These are phyloP conservation scores for Lepidostoma basale DNA, from an alignment of 1,140 invertebrate species.

Conservation along the genomic window DNA sequence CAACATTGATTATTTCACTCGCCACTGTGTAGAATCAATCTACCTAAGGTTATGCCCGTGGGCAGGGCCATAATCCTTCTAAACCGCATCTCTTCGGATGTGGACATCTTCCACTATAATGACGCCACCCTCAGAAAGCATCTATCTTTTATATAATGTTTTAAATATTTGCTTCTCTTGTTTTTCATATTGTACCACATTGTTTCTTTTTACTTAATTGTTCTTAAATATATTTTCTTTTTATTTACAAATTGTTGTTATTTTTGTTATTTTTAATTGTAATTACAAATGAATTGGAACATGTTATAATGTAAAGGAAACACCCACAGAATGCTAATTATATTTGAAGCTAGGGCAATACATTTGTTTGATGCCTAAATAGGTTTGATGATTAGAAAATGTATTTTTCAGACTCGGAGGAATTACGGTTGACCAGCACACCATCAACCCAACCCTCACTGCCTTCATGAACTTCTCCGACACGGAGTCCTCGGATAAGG, in stretches of 20 bases:
- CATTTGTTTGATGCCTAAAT: no score
- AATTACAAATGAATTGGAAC: background rate
- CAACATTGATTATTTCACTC: no score
- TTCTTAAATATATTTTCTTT: background rate
- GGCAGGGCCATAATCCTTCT: no score
- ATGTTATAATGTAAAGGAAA: background rate
- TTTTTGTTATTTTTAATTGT: background rate
- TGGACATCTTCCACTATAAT: no score
- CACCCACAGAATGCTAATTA: background rate
- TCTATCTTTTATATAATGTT: no score
- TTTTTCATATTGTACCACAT: no score
- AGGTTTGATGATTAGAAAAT: background rate
- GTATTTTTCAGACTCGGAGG: slow-evolving; percentile 28
- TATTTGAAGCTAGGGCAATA: background rate
- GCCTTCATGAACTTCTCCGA: slow-evolving; percentile 25
- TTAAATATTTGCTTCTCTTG: no score
- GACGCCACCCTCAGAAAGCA: no score
- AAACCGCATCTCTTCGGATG: no score
- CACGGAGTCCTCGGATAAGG: slow-evolving; percentile 31
- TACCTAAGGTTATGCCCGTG: no score
- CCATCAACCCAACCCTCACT: slow-evolving; percentile 19
- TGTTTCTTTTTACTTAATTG: no score
- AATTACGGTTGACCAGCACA: slow-evolving; percentile 13
- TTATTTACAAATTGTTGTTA: background rate
- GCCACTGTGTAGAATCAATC: no score